Evolutionary conservation across 2,888 invertebrate genomes (phyloP).

Genomic region (Stratiomys singularior): DNA sequence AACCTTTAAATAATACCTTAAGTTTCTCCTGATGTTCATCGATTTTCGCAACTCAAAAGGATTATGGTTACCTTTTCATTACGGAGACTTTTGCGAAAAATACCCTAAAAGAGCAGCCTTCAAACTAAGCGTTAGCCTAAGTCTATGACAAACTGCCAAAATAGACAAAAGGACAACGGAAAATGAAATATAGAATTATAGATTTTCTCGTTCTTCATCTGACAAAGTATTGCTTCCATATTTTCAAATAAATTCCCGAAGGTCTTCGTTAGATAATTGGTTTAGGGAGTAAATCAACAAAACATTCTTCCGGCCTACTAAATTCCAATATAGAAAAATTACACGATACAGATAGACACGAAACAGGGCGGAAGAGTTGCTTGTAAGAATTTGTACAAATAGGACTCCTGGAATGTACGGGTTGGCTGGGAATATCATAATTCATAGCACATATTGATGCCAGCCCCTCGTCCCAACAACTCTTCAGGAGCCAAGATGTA

Average conservation of each 20-base stretch:
- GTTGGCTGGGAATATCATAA: constrained; percentile 1
- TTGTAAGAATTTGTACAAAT: not conserved
- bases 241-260: constrained; percentile 6
- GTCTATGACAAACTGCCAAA: too few species aligned
- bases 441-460: constrained; percentile 27
- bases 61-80: too few species aligned
- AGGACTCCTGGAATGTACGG: not conserved
- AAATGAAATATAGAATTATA: not conserved
- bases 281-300: constrained; percentile 52
- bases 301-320: constrained; percentile 49
- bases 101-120: too few species aligned
- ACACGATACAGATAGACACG: not conserved
- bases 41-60: too few species aligned
- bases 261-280: constrained; percentile 52
- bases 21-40: too few species aligned
- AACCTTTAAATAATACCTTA: too few species aligned
- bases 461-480: not conserved
- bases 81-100: too few species aligned
- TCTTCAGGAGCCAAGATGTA: constrained; percentile 1
- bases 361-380: not conserved
- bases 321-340: constrained; percentile 48
- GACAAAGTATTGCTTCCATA: not conserved
- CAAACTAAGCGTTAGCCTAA: too few species aligned
- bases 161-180: not conserved
- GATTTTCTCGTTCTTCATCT: not conserved